Conservation (phyloP, 1,140 invertebrate species). For the Cotesia typhae region DNA sequence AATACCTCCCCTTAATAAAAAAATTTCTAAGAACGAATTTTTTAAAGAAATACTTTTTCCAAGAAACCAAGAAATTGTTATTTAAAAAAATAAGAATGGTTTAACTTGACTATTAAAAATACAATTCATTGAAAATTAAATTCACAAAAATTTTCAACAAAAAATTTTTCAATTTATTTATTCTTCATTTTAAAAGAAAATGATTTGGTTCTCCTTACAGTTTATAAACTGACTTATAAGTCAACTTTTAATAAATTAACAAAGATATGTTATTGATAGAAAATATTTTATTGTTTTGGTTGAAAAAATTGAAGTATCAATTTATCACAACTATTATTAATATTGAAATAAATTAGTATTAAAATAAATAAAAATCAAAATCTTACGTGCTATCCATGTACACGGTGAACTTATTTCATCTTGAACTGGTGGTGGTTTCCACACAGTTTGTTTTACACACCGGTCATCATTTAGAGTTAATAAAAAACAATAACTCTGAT, state of each 20-base stretch:
- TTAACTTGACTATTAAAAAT: too few species aligned
- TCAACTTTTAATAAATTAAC: too few species aligned
- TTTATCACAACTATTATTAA: neutral
- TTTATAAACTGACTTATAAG: too few species aligned
- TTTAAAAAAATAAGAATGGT: too few species aligned
- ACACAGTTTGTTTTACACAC: conserved; percentile 41
- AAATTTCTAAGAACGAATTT: too few species aligned
- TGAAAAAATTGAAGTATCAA: neutral
- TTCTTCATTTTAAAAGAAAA: too few species aligned
- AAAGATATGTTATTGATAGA: neutral
- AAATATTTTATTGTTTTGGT: neutral
- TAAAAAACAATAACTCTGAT: conserved; percentile 43
- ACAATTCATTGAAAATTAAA: too few species aligned
- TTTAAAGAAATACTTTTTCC: too few species aligned
- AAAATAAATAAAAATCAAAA: neutral
- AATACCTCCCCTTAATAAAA: too few species aligned
- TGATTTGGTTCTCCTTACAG: too few species aligned
- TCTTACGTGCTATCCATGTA: conserved; percentile 39
- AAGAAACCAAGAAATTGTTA: too few species aligned
- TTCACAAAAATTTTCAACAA: neutral
- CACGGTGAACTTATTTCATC: conserved; percentile 27
- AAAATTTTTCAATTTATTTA: neutral
- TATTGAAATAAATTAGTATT: neutral
- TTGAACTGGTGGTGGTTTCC: conserved; percentile 38
- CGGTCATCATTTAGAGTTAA: conserved; percentile 40